These are phyloP conservation scores for Platycheirus rosarum DNA, from an alignment of 2,888 invertebrate genomes.

Conservation along the genomic window DNA sequence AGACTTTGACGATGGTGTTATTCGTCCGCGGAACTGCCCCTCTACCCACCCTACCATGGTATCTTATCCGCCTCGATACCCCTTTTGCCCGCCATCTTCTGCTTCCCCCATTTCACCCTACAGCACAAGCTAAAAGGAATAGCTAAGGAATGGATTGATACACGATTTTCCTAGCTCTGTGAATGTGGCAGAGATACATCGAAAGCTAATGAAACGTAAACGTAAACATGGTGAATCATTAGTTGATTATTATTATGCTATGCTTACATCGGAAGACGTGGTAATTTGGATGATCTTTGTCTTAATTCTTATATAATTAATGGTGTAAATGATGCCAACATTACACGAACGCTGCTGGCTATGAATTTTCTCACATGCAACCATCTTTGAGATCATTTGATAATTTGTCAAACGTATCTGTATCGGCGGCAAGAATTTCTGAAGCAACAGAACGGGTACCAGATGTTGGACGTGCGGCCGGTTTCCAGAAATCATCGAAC, in stretches of 20 bases:
- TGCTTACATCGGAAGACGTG: conserved; percentile 60
- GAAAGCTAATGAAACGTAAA: conserved; percentile 51
- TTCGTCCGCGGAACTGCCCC: too few relatives aligned
- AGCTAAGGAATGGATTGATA: conserved; percentile 41
- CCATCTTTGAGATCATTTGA: conserved; percentile 61
- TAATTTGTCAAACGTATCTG: conserved; percentile 12
- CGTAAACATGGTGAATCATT: conserved; percentile 39
- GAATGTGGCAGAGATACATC: conserved; percentile 45
- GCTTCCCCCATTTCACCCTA: too few relatives aligned
- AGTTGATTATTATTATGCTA: conserved; percentile 63
- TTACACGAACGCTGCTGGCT: conserved; percentile 59
- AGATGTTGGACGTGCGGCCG: too few relatives aligned
- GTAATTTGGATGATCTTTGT: conserved; percentile 59
- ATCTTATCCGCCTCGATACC: too few relatives aligned
- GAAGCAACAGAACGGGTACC: too few relatives aligned
- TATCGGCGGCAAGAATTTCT: too few relatives aligned
- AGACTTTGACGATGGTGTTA: too few relatives aligned
- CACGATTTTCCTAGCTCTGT: conserved; percentile 51
- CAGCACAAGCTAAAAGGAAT: conserved; percentile 35
- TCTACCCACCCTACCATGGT: too few relatives aligned
- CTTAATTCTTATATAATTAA: conserved; percentile 68
- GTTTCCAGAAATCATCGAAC: too few relatives aligned
- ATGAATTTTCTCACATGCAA: conserved; percentile 43
- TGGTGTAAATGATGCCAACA: conserved; percentile 59
- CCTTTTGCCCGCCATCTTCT: too few relatives aligned